These are phyloP conservation scores for Leptopterna dolabrata DNA, from an alignment of 2,888 invertebrate genomes.

Conservation along the genomic window DNA sequence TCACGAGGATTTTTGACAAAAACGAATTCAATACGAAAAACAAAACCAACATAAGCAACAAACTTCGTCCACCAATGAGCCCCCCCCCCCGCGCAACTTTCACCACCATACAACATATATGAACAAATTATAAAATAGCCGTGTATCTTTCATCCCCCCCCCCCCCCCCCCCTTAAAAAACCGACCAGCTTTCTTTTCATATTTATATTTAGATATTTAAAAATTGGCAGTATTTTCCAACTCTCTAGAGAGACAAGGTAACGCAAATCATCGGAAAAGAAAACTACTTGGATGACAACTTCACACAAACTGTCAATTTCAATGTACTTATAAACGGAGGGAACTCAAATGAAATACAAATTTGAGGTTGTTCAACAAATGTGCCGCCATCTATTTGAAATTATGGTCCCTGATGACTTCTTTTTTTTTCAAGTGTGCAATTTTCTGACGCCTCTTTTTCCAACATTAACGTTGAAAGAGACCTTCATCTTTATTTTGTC, in stretches of 20 bases:
- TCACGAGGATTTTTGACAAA: not conserved
- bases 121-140: not conserved
- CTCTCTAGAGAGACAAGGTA: slow-evolving; percentile 47
- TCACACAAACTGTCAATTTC: not conserved
- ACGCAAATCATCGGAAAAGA: slow-evolving; percentile 7
- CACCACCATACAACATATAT: not conserved
- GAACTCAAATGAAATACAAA: not conserved
- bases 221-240: slow-evolving; percentile 53
- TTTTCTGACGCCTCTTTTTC: slow-evolving; percentile 4
- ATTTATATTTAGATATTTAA: slow-evolving; percentile 30
- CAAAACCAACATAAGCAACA: not conserved
- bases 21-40: not conserved
- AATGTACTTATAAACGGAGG: no score
- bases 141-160: no score
- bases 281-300: not conserved
- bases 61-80: not conserved
- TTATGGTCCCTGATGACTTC: slow-evolving; percentile 56
- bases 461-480: not conserved
- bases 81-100: not conserved
- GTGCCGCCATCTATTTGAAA: slow-evolving; percentile 48
- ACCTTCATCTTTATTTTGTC: not conserved
- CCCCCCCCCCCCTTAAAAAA: not conserved
- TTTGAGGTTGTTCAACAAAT: slow-evolving; percentile 37
- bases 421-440: slow-evolving; percentile 40
- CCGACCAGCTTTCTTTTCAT: not conserved